Conservation (phyloP, 2,113 vertebrate species). For the Heloderma charlesbogerti region DNA sequence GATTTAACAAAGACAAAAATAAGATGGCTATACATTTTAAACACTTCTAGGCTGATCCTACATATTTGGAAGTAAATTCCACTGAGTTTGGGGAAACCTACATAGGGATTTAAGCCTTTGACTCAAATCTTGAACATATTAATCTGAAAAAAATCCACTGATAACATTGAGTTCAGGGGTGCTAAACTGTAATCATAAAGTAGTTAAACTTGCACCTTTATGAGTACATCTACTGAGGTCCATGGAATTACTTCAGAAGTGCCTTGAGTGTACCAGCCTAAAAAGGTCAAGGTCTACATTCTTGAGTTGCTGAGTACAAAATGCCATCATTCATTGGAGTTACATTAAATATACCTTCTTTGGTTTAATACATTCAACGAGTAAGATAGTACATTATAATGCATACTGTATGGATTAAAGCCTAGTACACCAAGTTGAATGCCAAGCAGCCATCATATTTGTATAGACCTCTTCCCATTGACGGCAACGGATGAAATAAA, state of each 20-base stretch:
- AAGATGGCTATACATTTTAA: conserved; percentile 19
- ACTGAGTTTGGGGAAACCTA: not conserved
- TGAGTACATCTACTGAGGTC: not conserved
- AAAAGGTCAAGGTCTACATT: not conserved
- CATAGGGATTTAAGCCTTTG: not conserved
- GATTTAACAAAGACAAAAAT: conserved; percentile 20
- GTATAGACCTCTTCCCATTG: not conserved
- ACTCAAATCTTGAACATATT: not conserved
- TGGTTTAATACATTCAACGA: not conserved
- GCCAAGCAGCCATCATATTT: conserved; percentile 33
- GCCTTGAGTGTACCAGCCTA: not conserved
- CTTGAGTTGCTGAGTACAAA: not conserved
- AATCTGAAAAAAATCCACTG: not conserved
- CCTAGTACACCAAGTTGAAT: conserved; percentile 1
- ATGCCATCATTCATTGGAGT: not conserved
- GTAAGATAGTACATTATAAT: not conserved
- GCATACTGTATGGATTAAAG: conserved; percentile 27
- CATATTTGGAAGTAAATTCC: not conserved
- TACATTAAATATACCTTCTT: not conserved
- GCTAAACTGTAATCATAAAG: not conserved
- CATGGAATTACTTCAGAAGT: not conserved
- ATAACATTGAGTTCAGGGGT: not conserved
- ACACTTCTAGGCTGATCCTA: not conserved
- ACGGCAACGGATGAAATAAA: conserved; percentile 35
- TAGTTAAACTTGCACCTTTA: not conserved